phyloP scores from a whole-genome alignment of 1,140 invertebrate species.

The Zaprionus lachaisei region DNA sequence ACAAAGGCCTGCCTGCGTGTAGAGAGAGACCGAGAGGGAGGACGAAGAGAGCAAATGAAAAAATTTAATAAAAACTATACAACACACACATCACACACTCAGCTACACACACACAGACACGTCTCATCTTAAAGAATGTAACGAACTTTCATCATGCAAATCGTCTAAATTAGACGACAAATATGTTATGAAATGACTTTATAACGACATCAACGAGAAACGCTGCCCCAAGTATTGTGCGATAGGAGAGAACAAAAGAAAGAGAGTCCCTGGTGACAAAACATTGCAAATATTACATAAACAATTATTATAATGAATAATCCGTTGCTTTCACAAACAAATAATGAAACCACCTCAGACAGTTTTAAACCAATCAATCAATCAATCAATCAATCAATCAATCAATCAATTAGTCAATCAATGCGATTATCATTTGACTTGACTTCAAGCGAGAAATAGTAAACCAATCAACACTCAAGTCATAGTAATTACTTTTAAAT shows the following conservation, averaged over 20 bases:
- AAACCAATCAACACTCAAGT: conserved; percentile 63
- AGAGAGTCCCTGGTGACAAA: conserved; percentile 36
- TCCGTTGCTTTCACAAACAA: conserved; percentile 42
- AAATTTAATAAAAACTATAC: conserved; percentile 37
- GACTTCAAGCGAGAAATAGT: conserved; percentile 51
- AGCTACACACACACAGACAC: conserved; percentile 25
- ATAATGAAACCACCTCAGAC: conserved; percentile 16
- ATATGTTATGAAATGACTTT: conserved; percentile 48
- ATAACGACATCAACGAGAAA: conserved; percentile 30
- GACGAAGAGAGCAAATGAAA: conserved; percentile 44
- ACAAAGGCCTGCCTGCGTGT: conserved; percentile 40
- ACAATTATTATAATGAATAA: conserved; percentile 33
- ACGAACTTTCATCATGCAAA: conserved; percentile 61
- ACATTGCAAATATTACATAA: conserved; percentile 44
- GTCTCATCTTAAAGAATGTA: conserved; percentile 39
- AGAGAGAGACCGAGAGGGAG: conserved; percentile 24
- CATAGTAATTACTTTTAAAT: conserved; percentile 81
- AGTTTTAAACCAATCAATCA: conserved; percentile 19
- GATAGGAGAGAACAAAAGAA: conserved; percentile 14
- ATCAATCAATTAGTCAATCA: conserved; percentile 10
- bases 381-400: neutral
- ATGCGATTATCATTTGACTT: conserved; percentile 42
- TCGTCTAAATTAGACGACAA: conserved; percentile 79
- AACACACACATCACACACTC: conserved; percentile 17
- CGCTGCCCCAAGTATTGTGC: conserved; percentile 44